phyloP scores from a whole-genome alignment of 2,113 vertebrate species.

The Pseudorasbora parva region DNA sequence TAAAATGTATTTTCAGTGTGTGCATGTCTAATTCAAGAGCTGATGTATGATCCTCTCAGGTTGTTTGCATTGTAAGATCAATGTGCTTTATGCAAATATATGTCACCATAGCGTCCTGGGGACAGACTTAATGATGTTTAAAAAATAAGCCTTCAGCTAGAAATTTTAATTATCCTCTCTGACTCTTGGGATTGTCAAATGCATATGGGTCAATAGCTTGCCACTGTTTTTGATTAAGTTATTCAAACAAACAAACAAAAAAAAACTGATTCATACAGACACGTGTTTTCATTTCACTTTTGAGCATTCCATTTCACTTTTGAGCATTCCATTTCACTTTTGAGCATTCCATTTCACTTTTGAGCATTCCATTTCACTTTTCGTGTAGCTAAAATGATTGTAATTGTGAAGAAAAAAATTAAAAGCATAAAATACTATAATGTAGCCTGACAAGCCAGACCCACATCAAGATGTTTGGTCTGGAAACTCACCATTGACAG shows the following conservation, averaged over 20 bases:
- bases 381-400: neutral
- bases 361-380: no score
- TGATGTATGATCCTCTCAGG: constrained; percentile 3
- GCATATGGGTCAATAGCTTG: constrained; percentile 2
- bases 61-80: constrained; percentile 20
- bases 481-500: no score
- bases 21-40: neutral
- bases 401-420: neutral
- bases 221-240: neutral
- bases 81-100: constrained; percentile 42
- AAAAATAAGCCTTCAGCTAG: constrained; percentile 10
- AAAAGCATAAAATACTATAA: neutral
- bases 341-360: no score
- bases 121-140: constrained; percentile 44
- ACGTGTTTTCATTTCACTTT: no score
- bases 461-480: no score
- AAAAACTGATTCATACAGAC: neutral
- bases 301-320: no score
- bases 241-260: neutral
- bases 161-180: constrained; percentile 21
- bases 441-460: no score
- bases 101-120: neutral
- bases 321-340: no score
- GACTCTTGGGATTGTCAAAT: constrained; percentile 2
- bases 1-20: neutral